A percentile compares a stretch with the other conserved stretches of the same genome.
These are phyloP conservation scores for Steatocranus sp. DNA, from an alignment of 2,797 vertebrate species.

Conservation along the genomic window DNA sequence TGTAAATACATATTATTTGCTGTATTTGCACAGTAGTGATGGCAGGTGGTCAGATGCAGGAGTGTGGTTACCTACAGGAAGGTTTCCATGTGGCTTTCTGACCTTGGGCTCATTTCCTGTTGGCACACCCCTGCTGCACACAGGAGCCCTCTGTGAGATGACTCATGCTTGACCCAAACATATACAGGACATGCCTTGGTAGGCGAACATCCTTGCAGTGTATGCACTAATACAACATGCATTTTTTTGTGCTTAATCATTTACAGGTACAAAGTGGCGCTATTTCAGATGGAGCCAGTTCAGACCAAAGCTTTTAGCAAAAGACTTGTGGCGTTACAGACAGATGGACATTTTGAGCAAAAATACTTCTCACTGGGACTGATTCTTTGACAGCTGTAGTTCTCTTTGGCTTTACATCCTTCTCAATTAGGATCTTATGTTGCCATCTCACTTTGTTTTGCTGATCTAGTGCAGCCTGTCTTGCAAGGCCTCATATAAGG, in stretches of 20 bases:
- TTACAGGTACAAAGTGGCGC: neutral
- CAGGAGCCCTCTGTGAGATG: constrained; percentile 36
- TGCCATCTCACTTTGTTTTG: neutral
- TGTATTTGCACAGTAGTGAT: neutral
- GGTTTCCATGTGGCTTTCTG: constrained; percentile 50
- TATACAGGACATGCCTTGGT: neutral
- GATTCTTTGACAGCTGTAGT: neutral
- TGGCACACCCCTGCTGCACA: constrained; percentile 33
- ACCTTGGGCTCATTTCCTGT: constrained; percentile 52
- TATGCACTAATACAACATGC: neutral
- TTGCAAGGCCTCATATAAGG: neutral
- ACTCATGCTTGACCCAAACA: constrained; percentile 38
- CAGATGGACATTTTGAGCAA: neutral
- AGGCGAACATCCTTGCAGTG: neutral
- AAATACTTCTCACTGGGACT: neutral
- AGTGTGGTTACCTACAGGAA: constrained; percentile 31
- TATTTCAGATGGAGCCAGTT: neutral
- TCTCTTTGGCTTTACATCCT: neutral
- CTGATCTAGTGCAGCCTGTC: neutral
- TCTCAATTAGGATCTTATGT: neutral
- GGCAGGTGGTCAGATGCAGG: constrained; percentile 40
- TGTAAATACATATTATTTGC: neutral
- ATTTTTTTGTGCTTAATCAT: neutral
- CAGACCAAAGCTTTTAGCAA: neutral
- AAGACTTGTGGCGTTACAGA: neutral